Evolutionary conservation across 2,797 vertebrate genomes (phyloP).

Genomic region (Novumbra hubbsi): DNA sequence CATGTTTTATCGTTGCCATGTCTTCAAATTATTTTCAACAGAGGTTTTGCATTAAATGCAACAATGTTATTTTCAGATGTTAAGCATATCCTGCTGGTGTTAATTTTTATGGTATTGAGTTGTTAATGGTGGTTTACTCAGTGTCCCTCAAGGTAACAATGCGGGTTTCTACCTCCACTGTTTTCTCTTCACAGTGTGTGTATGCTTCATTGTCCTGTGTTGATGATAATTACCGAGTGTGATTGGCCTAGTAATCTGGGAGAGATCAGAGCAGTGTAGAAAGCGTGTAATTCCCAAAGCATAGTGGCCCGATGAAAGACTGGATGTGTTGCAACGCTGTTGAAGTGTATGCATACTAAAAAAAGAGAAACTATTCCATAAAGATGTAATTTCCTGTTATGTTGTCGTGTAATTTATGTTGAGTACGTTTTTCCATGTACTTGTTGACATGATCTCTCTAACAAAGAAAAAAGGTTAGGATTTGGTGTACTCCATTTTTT

Average conservation of each 20-base stretch:
- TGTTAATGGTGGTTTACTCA: not conserved
- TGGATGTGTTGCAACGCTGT: not conserved
- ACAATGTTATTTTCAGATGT: constrained; percentile 23
- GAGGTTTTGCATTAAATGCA: constrained; percentile 13
- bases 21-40: constrained; percentile 7
- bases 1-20: not conserved
- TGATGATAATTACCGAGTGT: not conserved
- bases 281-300: not conserved
- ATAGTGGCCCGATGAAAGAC: not conserved
- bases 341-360: too few relatives aligned
- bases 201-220: not conserved
- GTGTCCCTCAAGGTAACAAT: not conserved
- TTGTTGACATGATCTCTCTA: not conserved
- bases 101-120: not conserved
- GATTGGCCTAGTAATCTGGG: not conserved
- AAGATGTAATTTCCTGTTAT: constrained; percentile 15
- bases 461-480: not conserved
- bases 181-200: not conserved
- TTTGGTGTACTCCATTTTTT: constrained; percentile 10
- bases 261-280: not conserved
- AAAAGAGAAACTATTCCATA: constrained; percentile 14
- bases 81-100: constrained; percentile 18
- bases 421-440: not conserved
- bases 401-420: not conserved
- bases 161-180: not conserved